phyloP scores from a whole-genome alignment of 2,113 vertebrate genomes.

The Platysternon megacephalum region DNA sequence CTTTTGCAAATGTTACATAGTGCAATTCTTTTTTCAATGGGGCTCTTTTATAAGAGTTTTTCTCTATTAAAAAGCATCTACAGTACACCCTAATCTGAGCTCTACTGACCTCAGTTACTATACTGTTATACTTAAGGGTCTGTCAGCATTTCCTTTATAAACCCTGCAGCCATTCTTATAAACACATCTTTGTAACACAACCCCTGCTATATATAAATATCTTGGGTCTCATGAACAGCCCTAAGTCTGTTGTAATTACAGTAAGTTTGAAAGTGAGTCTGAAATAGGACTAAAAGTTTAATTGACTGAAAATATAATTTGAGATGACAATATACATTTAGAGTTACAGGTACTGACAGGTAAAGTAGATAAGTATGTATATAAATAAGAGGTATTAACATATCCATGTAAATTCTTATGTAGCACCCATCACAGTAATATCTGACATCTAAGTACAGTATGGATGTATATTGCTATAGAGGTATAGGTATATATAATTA shows the following conservation, averaged over 20 bases:
- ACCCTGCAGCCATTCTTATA: constrained; percentile 64
- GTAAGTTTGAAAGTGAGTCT: constrained; percentile 75
- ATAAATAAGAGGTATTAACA: constrained; percentile 64
- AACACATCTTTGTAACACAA: constrained; percentile 76
- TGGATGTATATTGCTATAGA: constrained; percentile 43
- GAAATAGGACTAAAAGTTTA: constrained; percentile 80
- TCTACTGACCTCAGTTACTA: constrained; percentile 57
- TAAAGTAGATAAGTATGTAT: constrained; percentile 28
- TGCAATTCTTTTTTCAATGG: constrained; percentile 67
- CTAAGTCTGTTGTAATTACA: constrained; percentile 71
- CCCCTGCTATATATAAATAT: constrained; percentile 70
- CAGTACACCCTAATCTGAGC: constrained; percentile 54
- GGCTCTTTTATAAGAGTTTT: constrained; percentile 62
- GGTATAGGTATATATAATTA: constrained; percentile 6
- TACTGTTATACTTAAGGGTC: constrained; percentile 62
- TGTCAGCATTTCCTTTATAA: constrained; percentile 62
- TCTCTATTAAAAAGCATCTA: constrained; percentile 62
- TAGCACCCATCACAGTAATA: constrained; percentile 57
- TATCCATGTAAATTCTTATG: constrained; percentile 63
- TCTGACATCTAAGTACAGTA: constrained; percentile 46
- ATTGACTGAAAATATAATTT: constrained; percentile 70
- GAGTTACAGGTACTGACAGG: constrained; percentile 5
- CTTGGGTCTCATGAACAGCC: constrained; percentile 68
- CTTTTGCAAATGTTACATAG: constrained; percentile 52
- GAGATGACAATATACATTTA: constrained; percentile 56